phyloP scores from a whole-genome alignment of 2,797 vertebrate genomes.

The Aphelocoma californica region DNA sequence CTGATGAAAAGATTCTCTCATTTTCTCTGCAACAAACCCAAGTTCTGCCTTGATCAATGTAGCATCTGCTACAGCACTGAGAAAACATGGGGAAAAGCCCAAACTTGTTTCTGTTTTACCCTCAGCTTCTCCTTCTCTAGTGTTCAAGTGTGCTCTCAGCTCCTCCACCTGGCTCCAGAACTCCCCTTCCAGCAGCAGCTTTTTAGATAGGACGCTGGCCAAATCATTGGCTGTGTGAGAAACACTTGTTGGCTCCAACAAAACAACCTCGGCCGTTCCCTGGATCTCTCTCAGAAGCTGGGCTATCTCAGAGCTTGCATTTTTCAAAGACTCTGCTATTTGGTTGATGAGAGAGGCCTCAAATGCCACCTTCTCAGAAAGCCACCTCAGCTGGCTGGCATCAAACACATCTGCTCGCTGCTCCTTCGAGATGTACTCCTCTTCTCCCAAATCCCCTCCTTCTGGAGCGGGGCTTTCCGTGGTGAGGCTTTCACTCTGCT shows the following conservation, averaged over 20 bases:
- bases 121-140: slow-evolving; percentile 25
- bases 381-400: slow-evolving; percentile 76
- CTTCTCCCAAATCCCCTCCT: background rate
- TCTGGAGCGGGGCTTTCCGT: background rate
- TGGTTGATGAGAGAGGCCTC: slow-evolving; percentile 88
- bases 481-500: background rate
- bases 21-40: slow-evolving; percentile 82
- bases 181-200: slow-evolving; percentile 86
- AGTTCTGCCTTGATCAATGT: slow-evolving; percentile 87
- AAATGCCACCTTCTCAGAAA: slow-evolving; percentile 86
- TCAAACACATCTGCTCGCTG: slow-evolving; percentile 60
- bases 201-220: slow-evolving; percentile 84
- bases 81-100: slow-evolving; percentile 16
- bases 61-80: slow-evolving; percentile 62
- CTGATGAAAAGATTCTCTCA: slow-evolving; percentile 84
- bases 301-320: slow-evolving; percentile 81
- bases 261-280: slow-evolving; percentile 73
- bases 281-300: slow-evolving; percentile 81
- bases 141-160: slow-evolving; percentile 72
- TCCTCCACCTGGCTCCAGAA: slow-evolving; percentile 88
- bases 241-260: slow-evolving; percentile 73
- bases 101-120: slow-evolving; percentile 12
- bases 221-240: slow-evolving; percentile 76
- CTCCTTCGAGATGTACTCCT: background rate
- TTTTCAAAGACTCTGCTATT: slow-evolving; percentile 87